Conservation (phyloP, 1,140 invertebrate species). For the Tetragonula clypearis region DNA sequence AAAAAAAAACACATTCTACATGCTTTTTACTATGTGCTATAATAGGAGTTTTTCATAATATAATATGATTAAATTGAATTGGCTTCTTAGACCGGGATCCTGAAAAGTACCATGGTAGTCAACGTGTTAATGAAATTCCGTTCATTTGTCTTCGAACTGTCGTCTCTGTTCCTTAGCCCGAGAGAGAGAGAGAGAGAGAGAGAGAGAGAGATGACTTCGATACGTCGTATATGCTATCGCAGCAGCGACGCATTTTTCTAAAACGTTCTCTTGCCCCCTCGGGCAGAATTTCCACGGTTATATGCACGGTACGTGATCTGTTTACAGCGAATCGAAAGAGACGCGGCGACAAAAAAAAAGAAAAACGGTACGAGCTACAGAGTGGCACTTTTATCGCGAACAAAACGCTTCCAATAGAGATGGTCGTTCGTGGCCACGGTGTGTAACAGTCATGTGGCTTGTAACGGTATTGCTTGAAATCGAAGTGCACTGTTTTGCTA, state of each 20-base stretch:
- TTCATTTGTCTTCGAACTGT: not conserved
- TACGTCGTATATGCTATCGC: no score
- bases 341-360: not conserved
- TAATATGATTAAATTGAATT: no score
- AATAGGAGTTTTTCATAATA: no score
- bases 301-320: slow-evolving; percentile 14
- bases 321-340: slow-evolving; percentile 7
- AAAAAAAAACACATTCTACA: no score
- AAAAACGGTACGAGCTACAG: slow-evolving; percentile 16
- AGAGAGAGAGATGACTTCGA: no score
- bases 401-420: slow-evolving; percentile 41
- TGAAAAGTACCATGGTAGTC: no score
- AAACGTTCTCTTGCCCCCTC: not conserved
- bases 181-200: no score
- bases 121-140: not conserved
- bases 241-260: not conserved
- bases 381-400: slow-evolving; percentile 30
- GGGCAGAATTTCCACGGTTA: not conserved
- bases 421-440: not conserved
- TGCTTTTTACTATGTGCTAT: no score
- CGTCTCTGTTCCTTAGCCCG: no score
- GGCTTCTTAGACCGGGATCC: no score
- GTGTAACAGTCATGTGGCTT: slow-evolving; percentile 13
- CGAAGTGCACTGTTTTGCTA: slow-evolving; percentile 21
- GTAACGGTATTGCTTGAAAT: slow-evolving; percentile 32